Evolutionary conservation across 1,140 invertebrate genomes (phyloP), one percentile per base, ranked within the genome.

Genomic region (Battus philenor): DNA sequence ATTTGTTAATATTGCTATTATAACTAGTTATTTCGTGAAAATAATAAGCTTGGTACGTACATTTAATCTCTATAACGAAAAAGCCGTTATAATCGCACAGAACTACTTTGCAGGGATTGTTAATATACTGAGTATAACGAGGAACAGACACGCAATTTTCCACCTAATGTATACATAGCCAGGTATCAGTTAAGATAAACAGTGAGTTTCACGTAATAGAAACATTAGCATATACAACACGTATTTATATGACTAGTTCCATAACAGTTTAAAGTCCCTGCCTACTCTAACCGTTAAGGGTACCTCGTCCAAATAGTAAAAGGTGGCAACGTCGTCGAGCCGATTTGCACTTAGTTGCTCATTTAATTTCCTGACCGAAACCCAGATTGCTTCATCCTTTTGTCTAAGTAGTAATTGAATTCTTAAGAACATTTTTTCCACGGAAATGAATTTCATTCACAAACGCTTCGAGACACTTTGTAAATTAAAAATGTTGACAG

Each of bases 301-400:
- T 60, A 57, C 44, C 54, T 67, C 64, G 57, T 67, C 60, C 66
- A 59, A 69, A 69, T 66, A 72, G 73, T 59, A 65, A 62, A 52
- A 73, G 74, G 76, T 78, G 74, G 71, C 67, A 67, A 44, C 54
- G 67, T 69, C 67, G 69, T 69, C 49, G 55, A 44, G 56, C 41
- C 61, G 50, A 57, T 59, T 64, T 61, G 58, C 63, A 70, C 55
- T 78, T 71, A 71, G 64, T 61, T 67, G 57, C 68, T 68, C 70
- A 62, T 77, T 82, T 82, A 84, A 85, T 85, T 85, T 85, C 80
- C 80, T 82, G 75, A 56, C 66, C 61, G 50, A 69, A 76, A 62
- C 67, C 63, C 64, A 62, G 62, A 77, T 75, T 66, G 76, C 67
- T 67, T 61, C 64, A 69, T 73, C 68, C 74, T 79, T 79, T 80